These are phyloP conservation scores for Calameuta idolon DNA, from an alignment of 2,888 invertebrate genomes.

Conservation along the genomic window DNA sequence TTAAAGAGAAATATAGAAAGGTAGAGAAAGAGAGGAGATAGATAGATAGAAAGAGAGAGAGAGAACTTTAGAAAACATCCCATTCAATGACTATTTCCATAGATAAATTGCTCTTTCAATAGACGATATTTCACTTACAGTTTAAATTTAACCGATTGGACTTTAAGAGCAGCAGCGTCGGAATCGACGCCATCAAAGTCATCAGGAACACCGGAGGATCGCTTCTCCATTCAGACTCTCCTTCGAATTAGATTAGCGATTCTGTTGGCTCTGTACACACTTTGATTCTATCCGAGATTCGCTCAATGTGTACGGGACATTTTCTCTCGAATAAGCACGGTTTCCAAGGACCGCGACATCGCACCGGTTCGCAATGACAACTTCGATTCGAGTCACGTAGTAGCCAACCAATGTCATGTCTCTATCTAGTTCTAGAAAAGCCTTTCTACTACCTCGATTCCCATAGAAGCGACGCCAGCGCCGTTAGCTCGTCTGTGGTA, in stretches of 20 bases:
- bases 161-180: neutral
- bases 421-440: constrained; percentile 43
- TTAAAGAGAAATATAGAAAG: neutral
- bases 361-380: neutral
- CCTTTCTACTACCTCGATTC: constrained; percentile 38
- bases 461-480: constrained; percentile 14
- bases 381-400: constrained; percentile 57
- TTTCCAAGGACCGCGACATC: constrained; percentile 19
- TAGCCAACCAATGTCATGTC: constrained; percentile 51
- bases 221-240: constrained; percentile 10
- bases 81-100: neutral
- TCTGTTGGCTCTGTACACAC: constrained; percentile 28
- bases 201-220: neutral
- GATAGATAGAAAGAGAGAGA: neutral
- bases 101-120: neutral
- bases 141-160: neutral
- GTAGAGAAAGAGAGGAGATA: neutral
- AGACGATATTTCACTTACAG: no score
- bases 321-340: constrained; percentile 19
- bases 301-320: constrained; percentile 16
- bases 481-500: constrained; percentile 11
- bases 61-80: constrained; percentile 11
- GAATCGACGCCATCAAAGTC: neutral
- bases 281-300: constrained; percentile 36
- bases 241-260: constrained; percentile 30